Evolutionary conservation across 2,888 invertebrate genomes (phyloP), one percentile per base, ranked within the genome.

Genomic region (Drosophila nigricruria): DNA sequence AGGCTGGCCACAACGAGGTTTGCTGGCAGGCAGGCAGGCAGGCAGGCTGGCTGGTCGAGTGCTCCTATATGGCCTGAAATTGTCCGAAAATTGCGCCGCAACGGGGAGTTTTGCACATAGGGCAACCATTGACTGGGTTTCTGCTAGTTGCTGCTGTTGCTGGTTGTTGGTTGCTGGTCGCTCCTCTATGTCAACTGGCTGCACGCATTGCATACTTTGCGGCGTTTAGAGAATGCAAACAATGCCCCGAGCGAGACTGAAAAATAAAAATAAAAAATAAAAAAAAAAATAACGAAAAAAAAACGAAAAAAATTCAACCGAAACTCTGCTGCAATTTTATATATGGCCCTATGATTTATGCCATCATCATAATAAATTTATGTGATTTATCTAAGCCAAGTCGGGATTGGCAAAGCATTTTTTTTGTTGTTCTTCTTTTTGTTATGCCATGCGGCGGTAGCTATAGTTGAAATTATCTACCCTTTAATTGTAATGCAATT

Each of bases 301-400:
- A 60, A 70, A 14, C 50, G 40, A 25, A 45, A 23, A 58, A 47
- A 32, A 18, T 59, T 43, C 57, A 70, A 34, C 38, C 38, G 50
- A 64, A 61, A 47, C 58, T 61, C 38, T 40, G 49, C 62, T 82
- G 78, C 70, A 78, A 79, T 86, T 84, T 89, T 83, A 76, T 88
- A 82, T 86, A 85, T 73, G 63, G 47, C 43, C 40, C 34, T 81
- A 75, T 88, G 91, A 92, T 92, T 92, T 92, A 92, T 92, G 79
- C 79, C 88, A 86, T 92, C 91, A 91, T 92, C 92, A 92, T 92
- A 91, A 92, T 92, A 91, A 92, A 92, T 92, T 92, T 84, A 86
- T 84, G 79, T 91, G 92, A 92, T 92, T 92, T 92, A 92, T 92
- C 78, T 82, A 67, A 82, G 82, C 65, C 64, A 43, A 18, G 20